Evolutionary conservation across 2,888 invertebrate species (phyloP).

Genomic region (Abscondita cerata): DNA sequence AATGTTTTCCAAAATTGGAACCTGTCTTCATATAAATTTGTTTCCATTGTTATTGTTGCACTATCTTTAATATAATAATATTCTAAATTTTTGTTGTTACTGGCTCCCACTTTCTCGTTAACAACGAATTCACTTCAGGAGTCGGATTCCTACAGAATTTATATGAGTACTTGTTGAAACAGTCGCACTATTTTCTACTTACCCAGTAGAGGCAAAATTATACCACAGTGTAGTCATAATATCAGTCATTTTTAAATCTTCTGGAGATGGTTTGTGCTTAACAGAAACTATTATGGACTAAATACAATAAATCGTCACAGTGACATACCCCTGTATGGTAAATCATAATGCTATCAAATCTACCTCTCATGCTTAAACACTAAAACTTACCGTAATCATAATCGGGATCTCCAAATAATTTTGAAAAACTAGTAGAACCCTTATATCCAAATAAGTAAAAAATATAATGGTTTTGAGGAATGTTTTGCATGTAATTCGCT

Average conservation of each 20-base stretch:
- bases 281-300: conserved; percentile 64
- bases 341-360: too few species aligned
- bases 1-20: conserved; percentile 1
- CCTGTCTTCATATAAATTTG: neutral
- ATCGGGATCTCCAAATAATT: neutral
- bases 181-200: neutral
- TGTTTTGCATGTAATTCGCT: neutral
- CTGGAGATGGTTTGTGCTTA: conserved; percentile 50
- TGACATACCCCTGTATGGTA: conserved; percentile 83
- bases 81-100: conserved; percentile 62
- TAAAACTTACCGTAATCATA: conserved; percentile 8
- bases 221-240: conserved; percentile 72
- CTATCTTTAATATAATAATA: conserved; percentile 60
- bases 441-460: conserved; percentile 1
- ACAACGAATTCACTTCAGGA: conserved; percentile 58
- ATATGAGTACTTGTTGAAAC: conserved; percentile 56
- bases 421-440: neutral
- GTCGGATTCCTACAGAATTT: conserved; percentile 73
- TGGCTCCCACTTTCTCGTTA: conserved; percentile 66
- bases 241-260: conserved; percentile 68
- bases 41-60: neutral
- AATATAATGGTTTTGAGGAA: neutral
- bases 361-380: too few species aligned
- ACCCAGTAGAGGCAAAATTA: conserved; percentile 79
- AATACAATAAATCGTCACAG: conserved; percentile 80